These are phyloP conservation scores for Gerris lacustris DNA, from an alignment of 2,888 invertebrate genomes.

Conservation along the genomic window DNA sequence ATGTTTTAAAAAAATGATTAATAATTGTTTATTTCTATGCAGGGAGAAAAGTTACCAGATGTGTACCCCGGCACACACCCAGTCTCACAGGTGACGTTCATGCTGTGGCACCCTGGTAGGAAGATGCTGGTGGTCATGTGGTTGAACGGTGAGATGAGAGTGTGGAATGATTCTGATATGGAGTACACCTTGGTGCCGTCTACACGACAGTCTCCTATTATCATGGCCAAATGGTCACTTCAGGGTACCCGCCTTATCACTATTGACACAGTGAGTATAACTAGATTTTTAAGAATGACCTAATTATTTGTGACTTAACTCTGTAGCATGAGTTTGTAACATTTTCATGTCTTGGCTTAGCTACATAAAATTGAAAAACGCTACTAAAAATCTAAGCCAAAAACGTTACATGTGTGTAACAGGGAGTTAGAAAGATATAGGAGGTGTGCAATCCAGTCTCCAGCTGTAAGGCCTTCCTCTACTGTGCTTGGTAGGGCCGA, in stretches of 20 bases:
- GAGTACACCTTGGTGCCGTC: conserved; percentile 51
- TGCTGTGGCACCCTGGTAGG: conserved; percentile 82
- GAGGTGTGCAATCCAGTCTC: no score
- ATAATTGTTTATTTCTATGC: not conserved
- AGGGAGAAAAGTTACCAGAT: conserved; percentile 64
- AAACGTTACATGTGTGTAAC: no score
- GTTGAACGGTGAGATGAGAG: conserved; percentile 81
- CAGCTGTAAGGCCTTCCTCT: no score
- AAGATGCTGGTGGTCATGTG: conserved; percentile 74
- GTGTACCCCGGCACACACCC: conserved; percentile 62
- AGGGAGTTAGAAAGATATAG: no score
- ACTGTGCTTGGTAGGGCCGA: no score
- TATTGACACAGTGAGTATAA: conserved; percentile 52
- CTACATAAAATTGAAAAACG: no score
- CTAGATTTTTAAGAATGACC: no score
- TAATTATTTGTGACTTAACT: not conserved
- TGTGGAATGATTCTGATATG: conserved; percentile 50
- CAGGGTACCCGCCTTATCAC: conserved; percentile 75
- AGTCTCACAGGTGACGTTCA: conserved; percentile 64
- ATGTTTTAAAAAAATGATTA: no score
- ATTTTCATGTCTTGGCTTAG: not conserved
- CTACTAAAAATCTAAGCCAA: no score
- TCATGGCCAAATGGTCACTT: conserved; percentile 53
- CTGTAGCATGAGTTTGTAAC: not conserved
- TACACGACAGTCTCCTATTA: conserved; percentile 44